Evolutionary conservation across 2,888 invertebrate genomes (phyloP).

Genomic region (Trimorus sp.): DNA sequence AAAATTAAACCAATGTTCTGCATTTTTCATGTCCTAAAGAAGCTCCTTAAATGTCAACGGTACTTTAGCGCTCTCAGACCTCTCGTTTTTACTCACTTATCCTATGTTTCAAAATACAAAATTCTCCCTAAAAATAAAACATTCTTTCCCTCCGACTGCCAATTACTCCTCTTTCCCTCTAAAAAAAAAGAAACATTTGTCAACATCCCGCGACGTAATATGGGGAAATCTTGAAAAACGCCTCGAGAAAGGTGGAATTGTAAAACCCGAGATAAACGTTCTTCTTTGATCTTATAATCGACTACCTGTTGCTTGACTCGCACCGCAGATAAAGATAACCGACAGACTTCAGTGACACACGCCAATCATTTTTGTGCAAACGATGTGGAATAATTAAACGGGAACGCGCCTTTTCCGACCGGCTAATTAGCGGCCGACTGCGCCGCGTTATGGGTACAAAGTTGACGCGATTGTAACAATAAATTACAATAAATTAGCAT

Average conservation of each 20-base stretch:
- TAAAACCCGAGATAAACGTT: slow-evolving; percentile 43
- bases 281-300: slow-evolving; percentile 57
- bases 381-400: slow-evolving; percentile 55
- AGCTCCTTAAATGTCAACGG: too few relatives aligned
- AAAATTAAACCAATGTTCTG: too few relatives aligned
- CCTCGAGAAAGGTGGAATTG: slow-evolving; percentile 30
- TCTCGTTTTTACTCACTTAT: too few relatives aligned
- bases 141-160: too few relatives aligned
- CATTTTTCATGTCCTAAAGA: too few relatives aligned
- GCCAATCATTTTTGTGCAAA: slow-evolving; percentile 60
- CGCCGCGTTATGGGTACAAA: slow-evolving; percentile 28
- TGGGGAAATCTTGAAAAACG: slow-evolving; percentile 14
- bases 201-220: neutral
- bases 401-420: slow-evolving; percentile 32
- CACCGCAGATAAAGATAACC: slow-evolving; percentile 60
- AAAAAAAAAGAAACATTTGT: too few relatives aligned
- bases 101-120: too few relatives aligned
- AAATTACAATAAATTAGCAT: slow-evolving; percentile 42
- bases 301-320: slow-evolving; percentile 65
- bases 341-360: slow-evolving; percentile 60
- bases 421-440: slow-evolving; percentile 45
- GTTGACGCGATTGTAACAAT: slow-evolving; percentile 36
- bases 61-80: too few relatives aligned
- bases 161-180: too few relatives aligned
- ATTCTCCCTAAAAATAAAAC: too few relatives aligned